phyloP scores from a whole-genome alignment of 2,113 vertebrate species.

The Cryptotis parvus region DNA sequence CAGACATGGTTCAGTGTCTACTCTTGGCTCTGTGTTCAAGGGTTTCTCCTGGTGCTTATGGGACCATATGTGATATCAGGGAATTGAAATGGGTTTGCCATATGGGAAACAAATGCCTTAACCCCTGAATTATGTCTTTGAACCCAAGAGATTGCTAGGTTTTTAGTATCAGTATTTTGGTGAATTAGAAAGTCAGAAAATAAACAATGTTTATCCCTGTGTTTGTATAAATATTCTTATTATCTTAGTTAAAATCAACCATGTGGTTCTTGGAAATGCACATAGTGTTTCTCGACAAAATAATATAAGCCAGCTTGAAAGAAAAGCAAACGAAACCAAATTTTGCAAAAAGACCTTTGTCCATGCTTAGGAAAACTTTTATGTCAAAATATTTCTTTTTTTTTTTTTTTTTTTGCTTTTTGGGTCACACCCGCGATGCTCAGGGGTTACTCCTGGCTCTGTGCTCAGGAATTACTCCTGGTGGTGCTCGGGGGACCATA shows the following conservation, averaged over 20 bases:
- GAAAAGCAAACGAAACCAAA: neutral
- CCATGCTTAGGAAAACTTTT: constrained; percentile 25
- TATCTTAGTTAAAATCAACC: neutral
- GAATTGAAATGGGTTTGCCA: no score
- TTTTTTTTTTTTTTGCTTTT: no score
- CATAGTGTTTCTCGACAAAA: neutral
- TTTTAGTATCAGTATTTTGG: neutral
- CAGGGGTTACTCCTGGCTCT: no score
- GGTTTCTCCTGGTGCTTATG: no score
- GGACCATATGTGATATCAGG: no score
- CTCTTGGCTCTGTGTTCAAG: no score
- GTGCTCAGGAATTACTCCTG: no score
- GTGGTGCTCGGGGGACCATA: no score
- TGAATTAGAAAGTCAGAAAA: neutral
- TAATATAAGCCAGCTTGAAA: neutral
- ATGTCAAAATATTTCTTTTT: constrained; percentile 36
- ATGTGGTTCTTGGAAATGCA: neutral
- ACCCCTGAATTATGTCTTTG: neutral
- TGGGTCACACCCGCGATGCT: no score
- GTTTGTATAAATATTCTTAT: neutral
- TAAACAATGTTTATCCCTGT: neutral
- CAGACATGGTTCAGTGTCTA: no score
- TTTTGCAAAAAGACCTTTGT: neutral
- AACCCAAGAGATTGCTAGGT: neutral
- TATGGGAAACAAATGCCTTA: no score